Percentiles rank a stretch among this genome's conserved stretches.
phyloP scores from a whole-genome alignment of 2,113 vertebrate species.

The Petrocephalus zakoni region DNA sequence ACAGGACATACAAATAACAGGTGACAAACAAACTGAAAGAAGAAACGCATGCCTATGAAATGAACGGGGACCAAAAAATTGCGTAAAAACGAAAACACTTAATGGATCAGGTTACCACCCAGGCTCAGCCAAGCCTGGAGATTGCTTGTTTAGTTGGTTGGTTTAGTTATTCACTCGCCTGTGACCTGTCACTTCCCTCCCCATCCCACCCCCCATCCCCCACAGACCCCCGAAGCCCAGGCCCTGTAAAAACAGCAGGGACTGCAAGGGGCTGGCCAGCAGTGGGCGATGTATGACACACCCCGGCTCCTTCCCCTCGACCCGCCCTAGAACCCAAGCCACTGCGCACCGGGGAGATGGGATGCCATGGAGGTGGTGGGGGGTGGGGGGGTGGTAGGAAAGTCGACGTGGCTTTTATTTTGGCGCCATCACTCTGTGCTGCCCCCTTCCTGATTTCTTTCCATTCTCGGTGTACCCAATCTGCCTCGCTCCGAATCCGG shows the following conservation, averaged over 20 bases:
- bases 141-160: slow-evolving; percentile 52
- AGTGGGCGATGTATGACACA: neutral
- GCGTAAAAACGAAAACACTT: slow-evolving; percentile 30
- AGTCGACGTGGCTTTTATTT: neutral
- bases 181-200: slow-evolving; percentile 29
- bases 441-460: neutral
- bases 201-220: slow-evolving; percentile 5
- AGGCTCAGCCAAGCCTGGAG: slow-evolving; percentile 37
- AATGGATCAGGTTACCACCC: slow-evolving; percentile 41
- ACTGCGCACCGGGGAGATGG: neutral
- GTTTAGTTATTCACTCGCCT: slow-evolving; percentile 49
- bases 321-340: neutral
- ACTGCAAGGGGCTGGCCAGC: neutral
- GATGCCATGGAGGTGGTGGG: neutral
- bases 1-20: neutral
- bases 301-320: neutral
- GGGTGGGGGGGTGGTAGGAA: neutral
- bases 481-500: slow-evolving; percentile 54
- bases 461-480: slow-evolving; percentile 29
- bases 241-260: neutral
- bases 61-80: slow-evolving; percentile 29
- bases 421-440: neutral
- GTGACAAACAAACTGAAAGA: neutral
- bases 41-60: slow-evolving; percentile 1
- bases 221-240: slow-evolving; percentile 16